These are phyloP conservation scores for Malacosoma neustria DNA, from an alignment of 2,888 invertebrate species.

Conservation along the genomic window DNA sequence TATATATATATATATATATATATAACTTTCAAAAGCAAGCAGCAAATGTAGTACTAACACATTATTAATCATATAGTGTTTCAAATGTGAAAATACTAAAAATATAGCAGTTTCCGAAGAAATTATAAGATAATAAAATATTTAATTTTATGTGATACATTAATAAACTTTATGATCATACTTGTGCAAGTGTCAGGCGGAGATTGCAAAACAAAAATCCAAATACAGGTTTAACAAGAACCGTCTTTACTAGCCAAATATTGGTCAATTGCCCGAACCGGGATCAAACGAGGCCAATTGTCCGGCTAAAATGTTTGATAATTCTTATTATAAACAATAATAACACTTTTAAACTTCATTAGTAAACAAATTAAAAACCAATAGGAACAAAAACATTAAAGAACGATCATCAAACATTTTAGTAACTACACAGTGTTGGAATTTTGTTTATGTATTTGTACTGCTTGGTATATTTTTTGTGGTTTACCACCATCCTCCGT, in stretches of 20 bases:
- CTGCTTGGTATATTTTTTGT: not conserved
- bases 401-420: not conserved
- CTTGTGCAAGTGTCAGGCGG: not conserved
- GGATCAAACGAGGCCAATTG: not conserved
- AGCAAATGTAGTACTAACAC: no score
- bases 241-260: not conserved
- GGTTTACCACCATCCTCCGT: not conserved
- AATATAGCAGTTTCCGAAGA: no score
- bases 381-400: not conserved
- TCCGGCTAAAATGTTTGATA: not conserved
- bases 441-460: not conserved
- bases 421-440: not conserved
- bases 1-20: no score
- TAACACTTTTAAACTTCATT: not conserved
- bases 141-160: no score
- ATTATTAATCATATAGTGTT: no score
- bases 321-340: not conserved
- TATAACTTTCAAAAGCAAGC: no score
- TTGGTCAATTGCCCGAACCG: not conserved
- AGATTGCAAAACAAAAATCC: not conserved
- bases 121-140: no score
- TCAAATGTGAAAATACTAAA: no score
- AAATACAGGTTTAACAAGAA: not conserved
- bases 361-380: not conserved
- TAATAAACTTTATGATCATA: not conserved